Base-by-base conservation (phyloP, 2,888 invertebrate species). In the Protodeltote pygarga region DNA sequence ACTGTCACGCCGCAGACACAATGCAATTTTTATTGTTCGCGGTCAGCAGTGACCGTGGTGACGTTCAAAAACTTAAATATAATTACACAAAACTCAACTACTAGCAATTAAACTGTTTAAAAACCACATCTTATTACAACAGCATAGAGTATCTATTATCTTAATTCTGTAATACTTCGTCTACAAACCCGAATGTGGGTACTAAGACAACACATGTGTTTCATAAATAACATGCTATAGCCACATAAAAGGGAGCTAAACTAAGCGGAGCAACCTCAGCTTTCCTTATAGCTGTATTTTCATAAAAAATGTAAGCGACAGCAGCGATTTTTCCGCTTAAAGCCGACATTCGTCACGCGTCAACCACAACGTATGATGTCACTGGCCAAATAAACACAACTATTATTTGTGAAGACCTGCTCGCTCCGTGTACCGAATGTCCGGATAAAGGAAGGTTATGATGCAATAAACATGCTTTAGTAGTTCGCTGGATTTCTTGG, bases 301-400 rank as follows among this genome's bases (percentile, higher is more conserved):
- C 58, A 71, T 77, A 70, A 73, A 69, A 73, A 65, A 70, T 65
- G 65, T 62, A 69, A 71, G 72, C 67, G 68, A 71, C 66, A 57
- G 55, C 45, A 63, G 54, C 66, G 53, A 79, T 82, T 77, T 78
- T 75, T 75, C 68, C 60, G 52, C 51, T 59, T 63, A 62, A 68
- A 62, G 61, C 76, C 51, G 45, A 61, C 72, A 85, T 87, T 68
- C 73, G 68, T 87, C 84, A 80, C 60, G 59, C 72, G 75, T 74
- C 77, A 72, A 51, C 47, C 60, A 44, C 64, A 50, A 47, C 45
- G 66, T 66, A 79, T 81, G 74, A 79, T 83, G 77, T 80, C 77
- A 65, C 54, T 33, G 65, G 65, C 60, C 72, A 71, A 75, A 76
- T 77, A 73, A 76, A 77, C 77, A 77, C 62, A 65, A 68, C 70